Evolutionary conservation across 2,888 invertebrate species (phyloP), one percentile per base, ranked within the genome.

Genomic region (Hydrotaea cyrtoneurina): DNA sequence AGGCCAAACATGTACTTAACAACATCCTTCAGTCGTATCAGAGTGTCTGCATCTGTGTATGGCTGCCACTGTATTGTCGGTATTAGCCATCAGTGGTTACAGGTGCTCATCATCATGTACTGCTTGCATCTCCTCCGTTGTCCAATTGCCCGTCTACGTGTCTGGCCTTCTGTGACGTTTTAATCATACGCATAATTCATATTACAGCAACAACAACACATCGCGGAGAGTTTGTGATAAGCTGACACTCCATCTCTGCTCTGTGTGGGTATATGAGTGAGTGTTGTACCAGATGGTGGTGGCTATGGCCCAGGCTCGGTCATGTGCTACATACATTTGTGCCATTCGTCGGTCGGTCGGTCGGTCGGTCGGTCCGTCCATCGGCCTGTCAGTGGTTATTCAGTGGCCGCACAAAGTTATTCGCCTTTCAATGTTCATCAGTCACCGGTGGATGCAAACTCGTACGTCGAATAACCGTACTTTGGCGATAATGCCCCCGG

Each of bases 151-250:
- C 76, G 82, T 64, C 75, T 80, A 84, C 80, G 84, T 82, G 84
- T 76, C 89, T 89, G 87, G 89, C 88, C n/a, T 88, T 87, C 88
- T 87, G 89, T 90, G 90, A 90, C 90, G 90, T 90, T 90, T 90
- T 90, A 90, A 90, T 90, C 90, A 90, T 89, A 89, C 89, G 88
- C 90, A 90, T 90, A 90, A 90, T 88, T 90, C 89, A 90, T 89
- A 89, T 86, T 76, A 64, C 39, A 21, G 66, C 4, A 66, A 43
- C 43, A 39, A 36, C 66, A 26, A 21, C 21, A n/a, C 17, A 11
- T 43, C 13, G 31, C n/a, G 10, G 0, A 8, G 39, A 64, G 19
- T 43, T 43, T 66, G 17, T 66, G 66, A 66, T 66, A 66, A 66
- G n/a, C 72, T n/a, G 13, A 8, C 21, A 11, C 17, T 13, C 21